Conservation (phyloP, 2,797 vertebrate species). For the Onychomys arenicola region DNA sequence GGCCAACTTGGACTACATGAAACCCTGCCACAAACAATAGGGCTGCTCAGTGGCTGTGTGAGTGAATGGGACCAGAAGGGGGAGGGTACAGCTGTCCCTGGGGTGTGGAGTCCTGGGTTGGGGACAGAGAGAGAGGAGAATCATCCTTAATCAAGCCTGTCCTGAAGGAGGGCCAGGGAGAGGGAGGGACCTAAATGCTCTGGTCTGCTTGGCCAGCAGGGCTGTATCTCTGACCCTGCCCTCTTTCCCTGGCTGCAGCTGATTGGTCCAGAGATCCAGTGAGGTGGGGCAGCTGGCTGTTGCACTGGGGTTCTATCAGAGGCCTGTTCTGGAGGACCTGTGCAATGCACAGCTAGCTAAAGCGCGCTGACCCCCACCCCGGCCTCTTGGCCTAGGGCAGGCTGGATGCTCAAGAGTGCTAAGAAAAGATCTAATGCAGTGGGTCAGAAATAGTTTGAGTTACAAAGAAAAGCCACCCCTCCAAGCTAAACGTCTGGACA, state of each 20-base stretch:
- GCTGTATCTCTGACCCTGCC: neutral
- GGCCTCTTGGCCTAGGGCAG: neutral
- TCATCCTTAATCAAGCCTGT: neutral
- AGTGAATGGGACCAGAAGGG: neutral
- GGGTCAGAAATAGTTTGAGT: neutral
- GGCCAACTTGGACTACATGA: neutral
- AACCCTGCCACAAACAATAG: neutral
- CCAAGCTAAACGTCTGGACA: neutral
- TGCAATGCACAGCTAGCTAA: neutral
- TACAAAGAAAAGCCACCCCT: neutral
- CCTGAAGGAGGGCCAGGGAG: neutral
- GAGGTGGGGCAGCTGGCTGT: accelerated
- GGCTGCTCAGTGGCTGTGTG: no score
- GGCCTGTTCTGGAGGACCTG: neutral
- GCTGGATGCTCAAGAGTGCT: neutral
- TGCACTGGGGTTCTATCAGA: neutral
- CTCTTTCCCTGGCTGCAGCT: neutral
- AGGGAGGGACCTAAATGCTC: accelerated
- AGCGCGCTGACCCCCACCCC: no score
- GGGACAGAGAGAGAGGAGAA: neutral
- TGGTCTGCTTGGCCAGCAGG: neutral
- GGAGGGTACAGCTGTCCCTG: neutral
- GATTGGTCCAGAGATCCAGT: neutral
- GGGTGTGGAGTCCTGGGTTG: neutral
- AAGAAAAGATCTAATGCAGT: neutral